Base-by-base conservation (phyloP, 2,888 invertebrate species). In the Drosophila monieri region DNA sequence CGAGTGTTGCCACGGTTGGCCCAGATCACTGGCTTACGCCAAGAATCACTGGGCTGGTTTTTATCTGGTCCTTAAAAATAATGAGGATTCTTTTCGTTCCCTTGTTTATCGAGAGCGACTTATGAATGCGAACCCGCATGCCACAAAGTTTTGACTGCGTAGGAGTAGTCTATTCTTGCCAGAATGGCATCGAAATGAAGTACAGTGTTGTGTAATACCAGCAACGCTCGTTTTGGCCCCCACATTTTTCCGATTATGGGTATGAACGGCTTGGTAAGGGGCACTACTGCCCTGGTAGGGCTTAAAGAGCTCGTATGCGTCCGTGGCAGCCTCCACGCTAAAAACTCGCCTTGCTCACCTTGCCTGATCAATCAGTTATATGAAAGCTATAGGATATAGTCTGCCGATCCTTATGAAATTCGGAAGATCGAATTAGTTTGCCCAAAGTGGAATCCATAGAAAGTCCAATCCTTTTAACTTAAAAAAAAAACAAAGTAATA, bases 111-210 rank as follows among this genome's bases (percentile, higher is more conserved):
- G 10, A 10, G 30, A 30, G 30, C 10, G 30, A n/a, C 39, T 3
- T 53, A 18, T 30, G 14, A 25, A 25, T 8, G 14, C 39, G 52
- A 18, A 14, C 30, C 41, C 10, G 15, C 39, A 15, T 27, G n/a
- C 41, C 10, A 41, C 27, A 12, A 53, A 23, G 27, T 53, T 15
- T 53, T 53, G 52, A 43, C 49, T 21, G 18, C 12, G 18, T 35
- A 21, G n/a, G 49, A 35, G 18, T 18, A 35, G 35, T 48, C 48
- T 12, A 32, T 21, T 10, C 48, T 30, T 21, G 48, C 48, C 18
- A 48, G 30, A 32, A 48, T 32, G 18, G 35, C 49, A 27, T 47
- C 48, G 15, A 52, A 39, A 25, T 52, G 25, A 21, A 39, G 14
- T 1, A 25, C 14, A 14, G 15, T 41, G 25, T 39, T 37, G 39